Evolutionary conservation across 1,140 invertebrate species (phyloP), one percentile per base, ranked within the genome.

Genomic region (Teleogryllus occipitalis): DNA sequence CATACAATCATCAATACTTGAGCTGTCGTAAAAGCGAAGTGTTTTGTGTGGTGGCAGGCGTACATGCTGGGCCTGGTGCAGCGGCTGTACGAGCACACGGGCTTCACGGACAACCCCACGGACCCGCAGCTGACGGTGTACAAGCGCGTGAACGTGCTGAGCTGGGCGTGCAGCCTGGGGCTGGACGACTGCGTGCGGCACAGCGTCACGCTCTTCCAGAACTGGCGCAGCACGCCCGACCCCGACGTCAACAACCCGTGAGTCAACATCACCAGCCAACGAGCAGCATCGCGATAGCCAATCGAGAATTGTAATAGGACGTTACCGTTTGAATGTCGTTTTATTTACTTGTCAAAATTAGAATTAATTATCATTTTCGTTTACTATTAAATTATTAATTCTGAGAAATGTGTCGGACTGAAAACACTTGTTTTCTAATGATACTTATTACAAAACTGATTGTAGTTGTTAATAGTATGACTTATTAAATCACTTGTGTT

Each of bases 161-260:
- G 87, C 10, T 88, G 91, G 84, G 93, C 92, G 2, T 95, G 94
- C 80, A 88, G 88, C 65, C 87, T 94, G 18, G 76, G 92, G 15
- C 89, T 93, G 76, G 86, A 88, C 8, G 89, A 92, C 82, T 95
- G 94, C 84, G 86, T 94, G 5, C 85, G 88, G 18, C 91, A 93
- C 76, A 90, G 92, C 2, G 89, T 91, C 0, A 85, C 87, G 1
- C 88, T 92, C 79, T 95, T 93, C 82, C 88, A 91, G 14, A 91
- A 92, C 82, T 96, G 94, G 94, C 87, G 91, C 21, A 85, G 87
- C 22, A 87, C 86, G 5, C 88, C 92, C 0, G 89, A 93, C 85
- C 93, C 93, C 7, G 91, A 93, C 83, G 84, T 86, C 7, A 88
- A 91, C 81, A 94, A 93, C 85, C 93, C 93, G 90, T 95, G 88